phyloP scores from a whole-genome alignment of 2,888 invertebrate genomes.

The Trachelus troglodyta region DNA sequence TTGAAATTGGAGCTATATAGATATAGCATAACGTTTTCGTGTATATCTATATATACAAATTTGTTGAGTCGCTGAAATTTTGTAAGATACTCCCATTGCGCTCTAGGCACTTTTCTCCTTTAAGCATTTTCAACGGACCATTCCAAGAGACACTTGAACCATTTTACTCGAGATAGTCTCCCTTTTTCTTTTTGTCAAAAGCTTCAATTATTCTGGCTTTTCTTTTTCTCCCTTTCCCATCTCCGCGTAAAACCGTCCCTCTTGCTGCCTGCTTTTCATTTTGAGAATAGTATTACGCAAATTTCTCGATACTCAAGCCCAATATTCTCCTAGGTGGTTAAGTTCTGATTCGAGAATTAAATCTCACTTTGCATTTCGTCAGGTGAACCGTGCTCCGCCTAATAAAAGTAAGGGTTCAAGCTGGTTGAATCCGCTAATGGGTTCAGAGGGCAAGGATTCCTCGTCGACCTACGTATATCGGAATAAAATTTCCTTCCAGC shows the following conservation, averaged over 20 bases:
- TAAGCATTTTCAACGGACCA: not conserved
- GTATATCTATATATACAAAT: no score
- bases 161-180: not conserved
- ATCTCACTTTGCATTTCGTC: slow-evolving; percentile 36
- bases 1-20: slow-evolving; percentile 30
- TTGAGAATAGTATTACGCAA: not conserved
- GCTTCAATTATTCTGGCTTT: not conserved
- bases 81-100: not conserved
- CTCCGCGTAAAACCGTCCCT: not conserved
- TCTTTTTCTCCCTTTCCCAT: slow-evolving; percentile 8
- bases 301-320: not conserved
- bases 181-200: not conserved
- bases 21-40: not conserved
- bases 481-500: slow-evolving; percentile 37
- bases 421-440: slow-evolving; percentile 19
- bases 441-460: slow-evolving; percentile 17
- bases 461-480: slow-evolving; percentile 40
- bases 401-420: slow-evolving; percentile 37
- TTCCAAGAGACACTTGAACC: not conserved
- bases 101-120: not conserved
- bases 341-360: slow-evolving; percentile 12
- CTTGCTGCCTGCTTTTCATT: not conserved
- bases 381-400: slow-evolving; percentile 30
- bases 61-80: not conserved
- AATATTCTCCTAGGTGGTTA: not conserved